Evolutionary conservation across 2,797 vertebrate genomes (phyloP).

Genomic region (Parotocinclus haroldoi): DNA sequence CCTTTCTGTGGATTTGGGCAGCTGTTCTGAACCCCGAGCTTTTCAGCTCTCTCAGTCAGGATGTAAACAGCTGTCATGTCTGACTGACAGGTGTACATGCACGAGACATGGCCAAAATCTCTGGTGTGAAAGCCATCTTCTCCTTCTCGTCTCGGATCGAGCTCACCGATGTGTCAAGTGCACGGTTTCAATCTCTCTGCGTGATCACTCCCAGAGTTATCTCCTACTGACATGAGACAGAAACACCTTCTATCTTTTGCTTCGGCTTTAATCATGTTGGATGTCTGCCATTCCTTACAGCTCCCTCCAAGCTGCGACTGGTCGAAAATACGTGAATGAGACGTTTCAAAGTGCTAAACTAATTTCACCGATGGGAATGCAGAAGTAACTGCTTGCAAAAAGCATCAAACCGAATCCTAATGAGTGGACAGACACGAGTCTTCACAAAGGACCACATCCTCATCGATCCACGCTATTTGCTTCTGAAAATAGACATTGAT

Average conservation of each 20-base stretch:
- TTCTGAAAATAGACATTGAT: neutral
- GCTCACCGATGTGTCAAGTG: slow-evolving; percentile 41
- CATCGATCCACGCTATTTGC: slow-evolving; percentile 40
- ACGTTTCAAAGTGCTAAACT: slow-evolving; percentile 15
- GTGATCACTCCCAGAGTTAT: slow-evolving; percentile 28
- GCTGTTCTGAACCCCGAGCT: slow-evolving; percentile 58
- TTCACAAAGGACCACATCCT: slow-evolving; percentile 37
- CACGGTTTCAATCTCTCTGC: slow-evolving; percentile 36
- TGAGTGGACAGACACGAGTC: slow-evolving; percentile 24
- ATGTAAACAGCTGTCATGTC: slow-evolving; percentile 76
- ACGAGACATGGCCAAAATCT: slow-evolving; percentile 49
- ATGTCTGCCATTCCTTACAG: slow-evolving; percentile 33
- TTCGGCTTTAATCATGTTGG: slow-evolving; percentile 46
- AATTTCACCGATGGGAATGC: slow-evolving; percentile 36
- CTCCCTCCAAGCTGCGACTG: slow-evolving; percentile 39
- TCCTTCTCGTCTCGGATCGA: slow-evolving; percentile 32
- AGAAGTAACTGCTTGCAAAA: slow-evolving; percentile 30
- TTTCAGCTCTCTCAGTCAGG: slow-evolving; percentile 69
- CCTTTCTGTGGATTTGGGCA: slow-evolving; percentile 61
- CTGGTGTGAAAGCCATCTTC: slow-evolving; percentile 43
- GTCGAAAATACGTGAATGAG: slow-evolving; percentile 44
- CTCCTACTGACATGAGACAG: slow-evolving; percentile 31
- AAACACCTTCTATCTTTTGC: slow-evolving; percentile 40
- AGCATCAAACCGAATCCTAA: slow-evolving; percentile 31
- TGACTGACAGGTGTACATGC: slow-evolving; percentile 69